These are phyloP conservation scores for Platerodrilus igneus DNA, from an alignment of 2,888 invertebrate species.

Conservation along the genomic window DNA sequence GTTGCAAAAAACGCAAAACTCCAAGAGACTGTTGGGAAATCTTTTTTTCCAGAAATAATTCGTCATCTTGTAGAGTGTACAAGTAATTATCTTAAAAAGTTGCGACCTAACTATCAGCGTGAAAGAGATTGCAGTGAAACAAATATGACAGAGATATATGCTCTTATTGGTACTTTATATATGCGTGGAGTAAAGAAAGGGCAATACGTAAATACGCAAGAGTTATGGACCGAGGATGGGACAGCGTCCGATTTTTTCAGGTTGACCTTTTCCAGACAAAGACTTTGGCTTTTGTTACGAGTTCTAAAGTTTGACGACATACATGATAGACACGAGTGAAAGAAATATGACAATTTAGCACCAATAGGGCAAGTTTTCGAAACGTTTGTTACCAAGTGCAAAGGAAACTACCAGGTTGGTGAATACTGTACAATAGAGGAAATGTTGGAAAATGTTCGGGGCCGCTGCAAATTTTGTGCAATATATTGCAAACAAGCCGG, in stretches of 20 bases:
- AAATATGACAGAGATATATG: slow-evolving; percentile 11
- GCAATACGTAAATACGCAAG: slow-evolving; percentile 8
- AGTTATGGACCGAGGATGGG: slow-evolving; percentile 7
- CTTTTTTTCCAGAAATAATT: slow-evolving; percentile 11
- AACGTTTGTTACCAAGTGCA: slow-evolving; percentile 3
- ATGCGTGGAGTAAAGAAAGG: slow-evolving; percentile 9
- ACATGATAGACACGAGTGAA: slow-evolving; percentile 1
- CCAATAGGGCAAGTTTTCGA: slow-evolving; percentile 7
- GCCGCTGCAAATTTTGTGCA: not conserved
- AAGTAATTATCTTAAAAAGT: slow-evolving; percentile 12
- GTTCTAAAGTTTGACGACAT: slow-evolving; percentile 10
- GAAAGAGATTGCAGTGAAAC: slow-evolving; percentile 13
- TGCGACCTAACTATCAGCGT: slow-evolving; percentile 9
- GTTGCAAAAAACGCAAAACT: slow-evolving; percentile 9
- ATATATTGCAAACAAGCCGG: slow-evolving; percentile 5
- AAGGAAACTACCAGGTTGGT: slow-evolving; percentile 2
- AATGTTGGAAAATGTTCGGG: not conserved
- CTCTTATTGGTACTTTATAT: slow-evolving; percentile 7
- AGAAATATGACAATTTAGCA: slow-evolving; percentile 2
- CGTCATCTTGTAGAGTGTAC: slow-evolving; percentile 14
- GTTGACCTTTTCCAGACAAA: slow-evolving; percentile 8
- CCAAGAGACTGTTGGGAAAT: slow-evolving; percentile 6
- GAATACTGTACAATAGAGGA: too few relatives aligned
- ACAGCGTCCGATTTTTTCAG: slow-evolving; percentile 8
- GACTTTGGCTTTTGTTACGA: slow-evolving; percentile 7